These are phyloP conservation scores for Portevinia maculata DNA, from an alignment of 2,888 invertebrate genomes.

Conservation along the genomic window DNA sequence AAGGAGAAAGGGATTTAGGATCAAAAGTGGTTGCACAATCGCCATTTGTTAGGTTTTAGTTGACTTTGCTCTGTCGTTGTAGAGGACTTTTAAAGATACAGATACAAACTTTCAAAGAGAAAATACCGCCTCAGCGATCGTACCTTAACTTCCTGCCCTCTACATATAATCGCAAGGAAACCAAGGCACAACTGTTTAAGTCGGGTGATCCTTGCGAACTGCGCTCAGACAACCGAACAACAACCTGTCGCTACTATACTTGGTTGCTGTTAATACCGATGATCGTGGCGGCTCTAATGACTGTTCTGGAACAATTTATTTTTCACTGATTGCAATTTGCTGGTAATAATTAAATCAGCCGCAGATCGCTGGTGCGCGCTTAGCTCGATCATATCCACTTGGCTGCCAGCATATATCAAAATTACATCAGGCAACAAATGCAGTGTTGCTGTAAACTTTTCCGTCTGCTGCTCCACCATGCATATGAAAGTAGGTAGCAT, in stretches of 20 bases:
- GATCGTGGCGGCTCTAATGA: slow-evolving; percentile 51
- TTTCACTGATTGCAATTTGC: slow-evolving; percentile 68
- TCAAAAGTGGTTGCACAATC: slow-evolving; percentile 60
- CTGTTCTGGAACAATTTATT: slow-evolving; percentile 59
- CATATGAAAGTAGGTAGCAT: slow-evolving; percentile 61
- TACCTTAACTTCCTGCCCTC: slow-evolving; percentile 37
- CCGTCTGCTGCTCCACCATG: slow-evolving; percentile 40
- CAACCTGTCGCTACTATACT: slow-evolving; percentile 49
- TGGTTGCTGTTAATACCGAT: slow-evolving; percentile 20
- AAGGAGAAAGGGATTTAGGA: slow-evolving; percentile 33
- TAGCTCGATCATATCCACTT: slow-evolving; percentile 56
- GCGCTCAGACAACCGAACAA: slow-evolving; percentile 31
- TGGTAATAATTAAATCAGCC: slow-evolving; percentile 70
- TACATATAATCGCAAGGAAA: slow-evolving; percentile 17
- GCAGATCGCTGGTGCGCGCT: slow-evolving; percentile 28
- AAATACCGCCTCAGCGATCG: slow-evolving; percentile 59
- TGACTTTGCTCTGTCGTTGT: slow-evolving; percentile 30
- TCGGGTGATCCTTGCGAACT: neutral
- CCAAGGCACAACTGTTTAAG: neutral
- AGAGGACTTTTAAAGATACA: slow-evolving; percentile 19
- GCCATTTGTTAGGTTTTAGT: slow-evolving; percentile 34
- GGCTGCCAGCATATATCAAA: slow-evolving; percentile 64
- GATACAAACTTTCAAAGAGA: slow-evolving; percentile 61
- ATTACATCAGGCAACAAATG: slow-evolving; percentile 50
- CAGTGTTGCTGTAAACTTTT: slow-evolving; percentile 56